phyloP scores from a whole-genome alignment of 2,113 vertebrate genomes.

The Gadus macrocephalus region DNA sequence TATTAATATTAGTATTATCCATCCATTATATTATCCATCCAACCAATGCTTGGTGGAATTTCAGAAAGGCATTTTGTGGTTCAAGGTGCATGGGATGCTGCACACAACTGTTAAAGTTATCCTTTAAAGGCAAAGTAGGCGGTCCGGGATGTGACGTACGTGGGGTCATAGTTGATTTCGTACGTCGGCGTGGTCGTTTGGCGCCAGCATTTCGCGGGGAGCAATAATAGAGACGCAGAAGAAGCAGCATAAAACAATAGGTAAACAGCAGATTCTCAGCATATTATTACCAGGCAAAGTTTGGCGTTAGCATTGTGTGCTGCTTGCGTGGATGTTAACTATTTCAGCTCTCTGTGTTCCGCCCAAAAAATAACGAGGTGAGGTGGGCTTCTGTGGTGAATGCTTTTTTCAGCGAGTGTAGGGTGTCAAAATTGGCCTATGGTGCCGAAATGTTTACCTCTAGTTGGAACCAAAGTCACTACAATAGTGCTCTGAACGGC shows the following conservation, averaged over 20 bases:
- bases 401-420: background rate
- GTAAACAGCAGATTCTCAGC: background rate
- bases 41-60: too few species aligned
- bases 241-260: background rate
- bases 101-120: background rate
- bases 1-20: too few species aligned
- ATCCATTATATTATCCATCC: too few species aligned
- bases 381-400: background rate
- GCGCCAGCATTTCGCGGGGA: slow-evolving; percentile 77
- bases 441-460: too few species aligned
- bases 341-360: background rate
- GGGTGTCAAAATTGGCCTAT: background rate
- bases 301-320: background rate
- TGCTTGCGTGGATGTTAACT: background rate
- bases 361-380: background rate
- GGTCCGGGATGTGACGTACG: slow-evolving; percentile 31
- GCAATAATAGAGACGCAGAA: background rate
- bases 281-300: background rate
- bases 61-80: too few species aligned
- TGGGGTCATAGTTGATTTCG: slow-evolving; percentile 69
- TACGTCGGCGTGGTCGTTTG: slow-evolving; percentile 67
- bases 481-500: too few species aligned
- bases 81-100: too few species aligned
- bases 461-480: too few species aligned
- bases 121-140: slow-evolving; percentile 26